phyloP scores from a whole-genome alignment of 2,797 vertebrate genomes.

The Trachurus trachurus region DNA sequence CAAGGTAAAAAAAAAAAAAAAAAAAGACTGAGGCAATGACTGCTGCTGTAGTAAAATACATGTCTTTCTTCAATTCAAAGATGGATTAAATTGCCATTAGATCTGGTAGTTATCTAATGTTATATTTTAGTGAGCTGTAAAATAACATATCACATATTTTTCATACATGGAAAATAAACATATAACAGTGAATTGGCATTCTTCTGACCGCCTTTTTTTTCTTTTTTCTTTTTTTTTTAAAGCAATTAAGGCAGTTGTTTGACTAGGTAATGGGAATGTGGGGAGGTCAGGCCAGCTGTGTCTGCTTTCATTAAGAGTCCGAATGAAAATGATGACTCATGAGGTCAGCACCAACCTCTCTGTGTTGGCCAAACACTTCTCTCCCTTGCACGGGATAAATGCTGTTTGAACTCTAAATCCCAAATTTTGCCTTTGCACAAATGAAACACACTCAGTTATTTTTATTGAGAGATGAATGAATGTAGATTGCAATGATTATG shows the following conservation, averaged over 20 bases:
- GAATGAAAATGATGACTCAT: constrained; percentile 74
- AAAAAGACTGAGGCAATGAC: constrained; percentile 37
- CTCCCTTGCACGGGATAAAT: constrained; percentile 40
- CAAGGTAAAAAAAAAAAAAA: constrained; percentile 65
- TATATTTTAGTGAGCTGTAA: constrained; percentile 19
- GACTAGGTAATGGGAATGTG: constrained; percentile 64
- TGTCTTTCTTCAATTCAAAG: constrained; percentile 29
- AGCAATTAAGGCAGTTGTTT: constrained; percentile 76
- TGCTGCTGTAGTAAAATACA: constrained; percentile 36
- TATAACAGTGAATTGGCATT: constrained; percentile 62
- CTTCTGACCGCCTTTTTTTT: constrained; percentile 55
- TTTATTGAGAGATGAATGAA: constrained; percentile 19
- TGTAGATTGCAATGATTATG: constrained; percentile 8
- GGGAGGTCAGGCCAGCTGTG: constrained; percentile 68
- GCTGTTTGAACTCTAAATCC: constrained; percentile 42
- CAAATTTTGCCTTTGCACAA: constrained; percentile 24
- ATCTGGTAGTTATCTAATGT: constrained; percentile 47
- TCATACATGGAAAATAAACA: constrained; percentile 49
- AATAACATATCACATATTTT: constrained; percentile 32
- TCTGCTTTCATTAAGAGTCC: constrained; percentile 74
- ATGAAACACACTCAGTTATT: constrained; percentile 13
- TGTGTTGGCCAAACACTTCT: constrained; percentile 41
- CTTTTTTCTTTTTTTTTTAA: constrained; percentile 49
- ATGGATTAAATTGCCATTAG: constrained; percentile 46
- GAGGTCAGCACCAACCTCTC: constrained; percentile 44